A percentile compares a stretch with the other conserved stretches of the same genome.
Conservation (phyloP, 2,888 invertebrate genomes). For the Spisula solida region DNA sequence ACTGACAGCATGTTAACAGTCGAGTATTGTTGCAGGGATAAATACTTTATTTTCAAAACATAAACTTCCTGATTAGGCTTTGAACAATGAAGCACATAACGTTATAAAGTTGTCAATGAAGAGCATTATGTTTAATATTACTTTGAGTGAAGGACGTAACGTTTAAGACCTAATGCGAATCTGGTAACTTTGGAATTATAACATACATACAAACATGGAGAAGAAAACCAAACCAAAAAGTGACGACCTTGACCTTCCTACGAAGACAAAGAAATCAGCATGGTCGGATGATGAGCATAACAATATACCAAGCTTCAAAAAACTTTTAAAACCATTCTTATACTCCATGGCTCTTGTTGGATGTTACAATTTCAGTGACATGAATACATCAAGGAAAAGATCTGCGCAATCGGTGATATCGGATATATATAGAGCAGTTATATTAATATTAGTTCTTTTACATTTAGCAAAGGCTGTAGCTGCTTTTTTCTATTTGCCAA, state of each 20-base stretch:
- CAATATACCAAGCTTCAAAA: conserved; percentile 13
- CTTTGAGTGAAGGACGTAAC: too few species aligned
- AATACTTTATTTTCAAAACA: too few species aligned
- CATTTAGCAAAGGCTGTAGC: neutral
- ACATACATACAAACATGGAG: neutral
- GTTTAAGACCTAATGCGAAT: too few species aligned
- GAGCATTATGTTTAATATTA: too few species aligned
- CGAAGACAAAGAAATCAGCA: neutral
- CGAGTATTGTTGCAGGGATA: too few species aligned
- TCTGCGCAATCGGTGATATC: conserved; percentile 23
- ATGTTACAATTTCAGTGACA: conserved; percentile 48
- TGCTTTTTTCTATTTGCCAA: conserved; percentile 38
- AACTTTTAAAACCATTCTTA: conserved; percentile 38
- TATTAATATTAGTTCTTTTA: neutral
- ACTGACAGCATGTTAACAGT: too few species aligned
- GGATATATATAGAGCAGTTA: neutral
- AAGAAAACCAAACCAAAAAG: neutral
- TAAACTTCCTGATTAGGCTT: too few species aligned
- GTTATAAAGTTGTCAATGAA: too few species aligned
- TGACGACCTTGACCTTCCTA: too few species aligned
- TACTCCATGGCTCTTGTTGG: conserved; percentile 41
- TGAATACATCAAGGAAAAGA: neutral
- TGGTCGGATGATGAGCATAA: neutral
- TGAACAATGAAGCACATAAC: too few species aligned
- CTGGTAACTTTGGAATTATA: too few species aligned